A percentile compares a stretch with the other conserved stretches of the same genome.
phyloP scores from a whole-genome alignment of 2,888 invertebrate genomes.

The Furcula furcula region DNA sequence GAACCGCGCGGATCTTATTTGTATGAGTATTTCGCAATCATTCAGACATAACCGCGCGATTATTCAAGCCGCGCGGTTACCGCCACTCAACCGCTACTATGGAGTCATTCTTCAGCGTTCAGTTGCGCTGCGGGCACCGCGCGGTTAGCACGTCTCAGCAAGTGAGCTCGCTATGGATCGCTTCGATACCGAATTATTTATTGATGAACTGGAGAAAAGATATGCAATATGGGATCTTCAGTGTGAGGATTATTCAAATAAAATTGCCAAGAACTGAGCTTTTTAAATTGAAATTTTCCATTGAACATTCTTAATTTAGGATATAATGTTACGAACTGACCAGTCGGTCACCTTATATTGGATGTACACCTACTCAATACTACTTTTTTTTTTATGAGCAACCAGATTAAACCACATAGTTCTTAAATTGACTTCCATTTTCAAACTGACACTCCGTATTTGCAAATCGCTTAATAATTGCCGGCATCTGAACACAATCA shows the following conservation, averaged over 20 bases:
- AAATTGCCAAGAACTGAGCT: conserved; percentile 16
- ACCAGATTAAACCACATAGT: conserved; percentile 22
- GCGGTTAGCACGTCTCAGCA: conserved; percentile 18
- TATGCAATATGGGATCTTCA: conserved; percentile 25
- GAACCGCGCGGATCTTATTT: no score
- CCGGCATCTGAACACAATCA: conserved; percentile 18
- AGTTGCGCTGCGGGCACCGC: conserved; percentile 27
- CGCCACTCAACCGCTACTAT: no score
- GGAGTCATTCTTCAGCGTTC: conserved; percentile 15
- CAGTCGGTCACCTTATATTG: conserved; percentile 27
- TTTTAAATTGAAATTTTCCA: conserved; percentile 25
- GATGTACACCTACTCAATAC: conserved; percentile 26
- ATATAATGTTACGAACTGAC: conserved; percentile 35
- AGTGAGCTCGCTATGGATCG: conserved; percentile 19
- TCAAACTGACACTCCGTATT: conserved; percentile 24
- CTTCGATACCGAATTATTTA: conserved; percentile 28
- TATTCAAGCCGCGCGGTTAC: no score
- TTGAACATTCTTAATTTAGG: conserved; percentile 34
- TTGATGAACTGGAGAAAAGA: conserved; percentile 25
- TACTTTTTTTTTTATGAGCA: conserved; percentile 26
- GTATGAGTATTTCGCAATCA: no score
- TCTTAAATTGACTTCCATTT: conserved; percentile 31
- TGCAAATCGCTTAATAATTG: conserved; percentile 25
- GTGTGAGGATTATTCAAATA: conserved; percentile 25
- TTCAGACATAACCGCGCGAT: no score